phyloP scores from a whole-genome alignment of 2,797 vertebrate species.

The Spinibarbus caldwelli region DNA sequence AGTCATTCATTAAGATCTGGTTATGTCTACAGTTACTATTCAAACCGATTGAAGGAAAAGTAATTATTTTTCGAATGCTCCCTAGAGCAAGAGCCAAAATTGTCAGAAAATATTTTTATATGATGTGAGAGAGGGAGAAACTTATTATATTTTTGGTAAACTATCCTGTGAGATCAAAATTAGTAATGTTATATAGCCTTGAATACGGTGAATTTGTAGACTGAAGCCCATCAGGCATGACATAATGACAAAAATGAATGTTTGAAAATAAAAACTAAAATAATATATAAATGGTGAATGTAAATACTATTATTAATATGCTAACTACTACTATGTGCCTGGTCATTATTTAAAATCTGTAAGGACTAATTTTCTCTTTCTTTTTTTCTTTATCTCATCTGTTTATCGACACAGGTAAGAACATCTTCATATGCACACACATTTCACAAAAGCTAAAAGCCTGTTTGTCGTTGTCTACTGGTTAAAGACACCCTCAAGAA shows the following conservation, averaged over 20 bases:
- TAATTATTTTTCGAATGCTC: conserved; percentile 56
- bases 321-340: neutral
- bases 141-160: neutral
- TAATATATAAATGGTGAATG: neutral
- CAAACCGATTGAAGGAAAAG: conserved; percentile 62
- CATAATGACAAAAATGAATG: neutral
- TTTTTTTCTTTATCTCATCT: conserved; percentile 16
- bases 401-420: conserved; percentile 53
- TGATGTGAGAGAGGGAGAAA: neutral
- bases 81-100: conserved; percentile 12
- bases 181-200: conserved; percentile 1
- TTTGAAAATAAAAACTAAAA: neutral
- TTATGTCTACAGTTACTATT: conserved; percentile 59
- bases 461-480: neutral
- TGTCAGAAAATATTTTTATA: conserved; percentile 23
- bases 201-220: neutral
- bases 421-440: neutral
- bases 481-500: conserved; percentile 26
- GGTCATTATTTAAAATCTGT: conserved; percentile 7
- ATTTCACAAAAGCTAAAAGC: neutral
- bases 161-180: neutral
- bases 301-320: neutral
- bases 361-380: conserved; percentile 1
- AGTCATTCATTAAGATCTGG: conserved; percentile 69
- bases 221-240: neutral